Evolutionary conservation across 2,888 invertebrate species (phyloP), one percentile per base, ranked within the genome.

Genomic region (Celastrina argiolus): DNA sequence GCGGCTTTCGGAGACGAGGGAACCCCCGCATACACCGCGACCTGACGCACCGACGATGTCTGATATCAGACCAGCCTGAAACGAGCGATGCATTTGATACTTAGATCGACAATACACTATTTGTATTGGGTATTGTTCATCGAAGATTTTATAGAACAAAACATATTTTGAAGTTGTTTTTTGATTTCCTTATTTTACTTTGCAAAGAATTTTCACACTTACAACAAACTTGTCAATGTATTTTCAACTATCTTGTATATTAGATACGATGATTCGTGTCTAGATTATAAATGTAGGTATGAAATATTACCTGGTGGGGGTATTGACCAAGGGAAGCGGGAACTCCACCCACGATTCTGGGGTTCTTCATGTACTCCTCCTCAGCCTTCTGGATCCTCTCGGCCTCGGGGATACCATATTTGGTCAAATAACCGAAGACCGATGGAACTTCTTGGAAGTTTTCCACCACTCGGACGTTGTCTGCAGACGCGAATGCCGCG

Each of bases 21-120:
- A 75, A 14, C 79, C 87, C 22, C 87, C 86, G 66, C 87, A 87
- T 0, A 84, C 76, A 45, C 75, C 76, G 22, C 69, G 63, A 4
- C 71, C 69, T 26, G 16, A 36, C 2, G 69, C 66, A 12, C 72
- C 74, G 5, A 70, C 28, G 12, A 76, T 67, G 39, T 73, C 70
- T n/a, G 70, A 69, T 56, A 75, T 64, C 5, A 82, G 76, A 31
- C 83, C 83, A 59, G n/a, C 51, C 64, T 34, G 34, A 2, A 18
- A 45, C 10, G 16, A 18, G 45, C 2, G 16, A 45, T 45, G 2
- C n/a, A n/a, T n/a, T n/a, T n/a, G n/a, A n/a, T n/a, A n/a, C n/a
- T n/a, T n/a, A n/a, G n/a, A n/a, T n/a, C n/a, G n/a, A n/a, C n/a
- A n/a, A n/a, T n/a, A n/a, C n/a, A n/a, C n/a, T n/a, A n/a, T n/a